phyloP scores from a whole-genome alignment of 2,888 invertebrate genomes.

The Acleris holmiana region DNA sequence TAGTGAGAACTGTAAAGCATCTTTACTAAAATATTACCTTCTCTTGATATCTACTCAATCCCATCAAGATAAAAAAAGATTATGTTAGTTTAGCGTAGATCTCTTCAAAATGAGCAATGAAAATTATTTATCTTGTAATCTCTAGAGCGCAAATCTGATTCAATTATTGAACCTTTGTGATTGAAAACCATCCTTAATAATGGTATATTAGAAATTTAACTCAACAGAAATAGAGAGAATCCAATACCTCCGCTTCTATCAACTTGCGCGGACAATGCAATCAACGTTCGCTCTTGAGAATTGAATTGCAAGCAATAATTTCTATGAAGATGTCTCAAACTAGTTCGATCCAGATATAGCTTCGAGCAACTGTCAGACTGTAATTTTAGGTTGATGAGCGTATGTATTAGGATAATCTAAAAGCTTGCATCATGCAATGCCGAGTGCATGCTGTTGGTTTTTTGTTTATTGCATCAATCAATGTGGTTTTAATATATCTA shows the following conservation, averaged over 20 bases:
- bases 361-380: constrained; percentile 3
- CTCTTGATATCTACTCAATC: no score
- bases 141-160: no score
- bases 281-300: constrained; percentile 46
- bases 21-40: no score
- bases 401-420: constrained; percentile 23
- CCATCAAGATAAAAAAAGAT: no score
- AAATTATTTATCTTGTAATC: no score
- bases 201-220: constrained; percentile 33
- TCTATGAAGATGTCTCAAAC: constrained; percentile 40
- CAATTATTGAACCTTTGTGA: constrained; percentile 21
- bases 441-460: constrained; percentile 15
- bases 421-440: constrained; percentile 27
- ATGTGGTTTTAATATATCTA: not conserved
- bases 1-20: no score
- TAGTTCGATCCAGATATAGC: constrained; percentile 22
- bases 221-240: constrained; percentile 41
- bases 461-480: constrained; percentile 8
- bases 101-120: no score
- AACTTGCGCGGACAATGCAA: constrained; percentile 44
- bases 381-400: constrained; percentile 14
- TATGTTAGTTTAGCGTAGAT: no score
- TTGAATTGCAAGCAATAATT: constrained; percentile 50
- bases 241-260: constrained; percentile 40
- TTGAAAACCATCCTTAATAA: constrained; percentile 34